Evolutionary conservation across 2,797 vertebrate genomes (phyloP).

Genomic region (Sebastes itinus): DNA sequence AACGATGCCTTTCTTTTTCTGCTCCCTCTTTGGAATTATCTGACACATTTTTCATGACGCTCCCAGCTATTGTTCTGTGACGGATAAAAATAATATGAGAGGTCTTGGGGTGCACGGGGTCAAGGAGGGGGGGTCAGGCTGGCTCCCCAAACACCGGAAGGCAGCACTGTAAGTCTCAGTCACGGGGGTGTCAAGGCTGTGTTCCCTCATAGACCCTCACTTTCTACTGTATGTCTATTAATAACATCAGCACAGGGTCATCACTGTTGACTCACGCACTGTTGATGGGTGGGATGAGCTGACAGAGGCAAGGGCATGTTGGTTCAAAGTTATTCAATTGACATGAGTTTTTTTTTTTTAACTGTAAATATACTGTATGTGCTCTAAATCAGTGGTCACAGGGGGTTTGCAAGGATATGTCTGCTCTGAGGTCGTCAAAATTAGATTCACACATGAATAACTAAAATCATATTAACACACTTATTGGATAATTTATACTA

Average conservation of each 20-base stretch:
- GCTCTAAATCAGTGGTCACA: neutral
- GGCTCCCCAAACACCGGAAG: constrained; percentile 82
- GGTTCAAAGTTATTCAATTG: neutral
- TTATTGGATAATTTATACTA: too few relatives aligned
- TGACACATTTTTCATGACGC: constrained; percentile 66
- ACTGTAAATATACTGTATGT: neutral
- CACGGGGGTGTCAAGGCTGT: constrained; percentile 71
- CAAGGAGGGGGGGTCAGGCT: constrained; percentile 66
- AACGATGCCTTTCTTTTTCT: constrained; percentile 52
- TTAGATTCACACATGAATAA: too few relatives aligned
- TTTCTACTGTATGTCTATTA: constrained; percentile 72
- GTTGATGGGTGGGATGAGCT: constrained; percentile 30
- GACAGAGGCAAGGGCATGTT: constrained; percentile 20
- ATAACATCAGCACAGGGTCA: constrained; percentile 48
- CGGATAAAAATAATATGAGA: constrained; percentile 80
- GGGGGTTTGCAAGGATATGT: too few relatives aligned
- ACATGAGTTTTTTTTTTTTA: neutral
- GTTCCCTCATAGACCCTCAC: constrained; percentile 67
- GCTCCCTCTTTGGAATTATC: constrained; percentile 64
- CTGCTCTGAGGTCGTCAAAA: too few relatives aligned
- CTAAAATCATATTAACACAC: too few relatives aligned
- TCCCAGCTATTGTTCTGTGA: constrained; percentile 80
- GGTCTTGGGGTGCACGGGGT: constrained; percentile 66
- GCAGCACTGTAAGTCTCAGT: constrained; percentile 68
- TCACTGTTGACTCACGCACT: neutral